These are phyloP conservation scores for Eupithecia dodoneata DNA, from an alignment of 2,888 invertebrate genomes.

Conservation along the genomic window DNA sequence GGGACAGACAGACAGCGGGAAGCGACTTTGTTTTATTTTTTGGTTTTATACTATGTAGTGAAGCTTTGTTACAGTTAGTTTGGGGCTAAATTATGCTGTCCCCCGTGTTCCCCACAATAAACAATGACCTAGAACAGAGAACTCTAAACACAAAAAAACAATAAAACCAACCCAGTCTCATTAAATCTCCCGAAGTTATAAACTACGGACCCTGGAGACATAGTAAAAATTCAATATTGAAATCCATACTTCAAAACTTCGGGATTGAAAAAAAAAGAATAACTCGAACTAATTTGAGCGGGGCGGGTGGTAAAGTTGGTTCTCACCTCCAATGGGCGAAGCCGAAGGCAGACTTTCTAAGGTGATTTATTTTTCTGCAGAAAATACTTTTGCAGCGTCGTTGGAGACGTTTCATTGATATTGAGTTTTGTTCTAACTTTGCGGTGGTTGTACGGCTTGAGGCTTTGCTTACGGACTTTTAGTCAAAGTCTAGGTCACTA, in stretches of 20 bases:
- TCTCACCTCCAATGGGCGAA: slow-evolving; percentile 66
- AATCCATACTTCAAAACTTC: slow-evolving; percentile 79
- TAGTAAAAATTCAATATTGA: slow-evolving; percentile 79
- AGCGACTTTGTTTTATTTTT: too few species aligned
- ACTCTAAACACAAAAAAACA: neutral
- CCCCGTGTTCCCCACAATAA: neutral
- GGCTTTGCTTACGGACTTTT: neutral
- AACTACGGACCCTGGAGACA: slow-evolving; percentile 56
- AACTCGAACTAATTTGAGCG: slow-evolving; percentile 75
- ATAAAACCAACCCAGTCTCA: slow-evolving; percentile 47
- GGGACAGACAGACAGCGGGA: too few species aligned
- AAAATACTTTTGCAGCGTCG: slow-evolving; percentile 71
- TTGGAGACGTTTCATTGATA: slow-evolving; percentile 75
- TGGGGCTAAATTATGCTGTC: neutral
- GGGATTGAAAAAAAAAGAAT: slow-evolving; percentile 68
- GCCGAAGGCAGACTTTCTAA: slow-evolving; percentile 71
- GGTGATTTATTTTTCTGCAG: slow-evolving; percentile 78
- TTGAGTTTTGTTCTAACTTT: slow-evolving; percentile 78
- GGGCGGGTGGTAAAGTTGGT: slow-evolving; percentile 71
- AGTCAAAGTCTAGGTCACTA: neutral
- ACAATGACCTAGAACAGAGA: neutral
- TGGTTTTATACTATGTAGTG: too few species aligned
- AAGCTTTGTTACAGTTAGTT: neutral
- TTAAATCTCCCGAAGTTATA: slow-evolving; percentile 61
- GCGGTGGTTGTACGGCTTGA: slow-evolving; percentile 34